These are phyloP conservation scores for Lynx canadensis DNA, from an alignment of 2,113 vertebrate genomes.

Conservation along the genomic window DNA sequence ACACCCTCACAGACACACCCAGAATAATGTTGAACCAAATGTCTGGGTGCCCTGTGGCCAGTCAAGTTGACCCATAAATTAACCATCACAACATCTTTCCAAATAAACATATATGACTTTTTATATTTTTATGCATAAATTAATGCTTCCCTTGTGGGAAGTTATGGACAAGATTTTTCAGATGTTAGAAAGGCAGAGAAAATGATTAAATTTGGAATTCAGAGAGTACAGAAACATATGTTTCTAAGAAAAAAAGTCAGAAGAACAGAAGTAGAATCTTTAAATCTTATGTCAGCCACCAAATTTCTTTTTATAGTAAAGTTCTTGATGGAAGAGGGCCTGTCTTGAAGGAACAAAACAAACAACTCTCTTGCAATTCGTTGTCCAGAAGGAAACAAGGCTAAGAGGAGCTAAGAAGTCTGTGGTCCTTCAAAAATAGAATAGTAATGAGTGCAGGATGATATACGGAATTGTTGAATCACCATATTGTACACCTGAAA, in stretches of 20 bases:
- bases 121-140: not conserved
- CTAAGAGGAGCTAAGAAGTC: slow-evolving; percentile 22
- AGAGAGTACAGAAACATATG: not conserved
- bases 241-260: not conserved
- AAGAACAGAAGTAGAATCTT: slow-evolving; percentile 19
- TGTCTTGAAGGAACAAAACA: slow-evolving; percentile 49
- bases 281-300: not conserved
- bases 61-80: not conserved
- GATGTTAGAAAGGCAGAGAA: not conserved
- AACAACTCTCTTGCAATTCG: slow-evolving; percentile 31
- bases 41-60: not conserved
- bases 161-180: not conserved
- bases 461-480: not conserved
- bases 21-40: not conserved
- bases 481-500: not conserved
- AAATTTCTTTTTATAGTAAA: slow-evolving; percentile 49
- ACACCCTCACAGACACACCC: not conserved
- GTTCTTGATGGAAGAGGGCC: not conserved
- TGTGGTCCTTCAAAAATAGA: slow-evolving; percentile 58
- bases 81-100: not conserved
- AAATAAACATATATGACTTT: not conserved
- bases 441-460: not conserved
- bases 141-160: not conserved
- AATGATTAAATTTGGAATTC: not conserved
- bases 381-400: slow-evolving; percentile 34